phyloP scores from a whole-genome alignment of 2,113 vertebrate genomes.

The Rhegmatorhina hoffmannsi region DNA sequence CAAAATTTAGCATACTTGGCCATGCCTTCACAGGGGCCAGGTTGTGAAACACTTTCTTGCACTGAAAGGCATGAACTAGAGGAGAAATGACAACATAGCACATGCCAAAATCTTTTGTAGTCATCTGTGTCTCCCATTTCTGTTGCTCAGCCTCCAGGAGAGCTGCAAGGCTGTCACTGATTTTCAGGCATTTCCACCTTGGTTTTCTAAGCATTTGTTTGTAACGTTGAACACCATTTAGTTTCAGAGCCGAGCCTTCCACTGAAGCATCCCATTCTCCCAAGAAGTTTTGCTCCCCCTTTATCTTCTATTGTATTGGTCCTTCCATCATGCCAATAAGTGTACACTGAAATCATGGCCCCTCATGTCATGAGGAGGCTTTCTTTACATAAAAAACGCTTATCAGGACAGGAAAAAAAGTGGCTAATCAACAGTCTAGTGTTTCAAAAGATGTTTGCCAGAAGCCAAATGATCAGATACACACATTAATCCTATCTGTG shows the following conservation, averaged over 20 bases:
- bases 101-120: neutral
- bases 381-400: neutral
- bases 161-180: neutral
- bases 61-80: neutral
- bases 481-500: neutral
- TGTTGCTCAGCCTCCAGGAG: neutral
- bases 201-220: neutral
- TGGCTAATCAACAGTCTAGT: neutral
- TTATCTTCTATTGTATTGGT: neutral
- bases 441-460: neutral
- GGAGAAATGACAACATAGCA: neutral
- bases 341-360: neutral
- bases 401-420: neutral
- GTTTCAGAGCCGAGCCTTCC: neutral
- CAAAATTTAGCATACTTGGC: neutral
- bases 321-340: neutral
- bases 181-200: neutral
- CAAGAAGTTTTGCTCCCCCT: neutral
- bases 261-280: neutral
- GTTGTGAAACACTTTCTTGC: neutral
- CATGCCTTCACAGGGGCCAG: neutral
- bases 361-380: neutral
- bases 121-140: neutral
- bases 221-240: neutral
- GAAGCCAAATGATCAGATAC: neutral